Percentiles rank a stretch among this genome's conserved stretches.
Conservation (phyloP, 2,888 invertebrate genomes). For the Merodon equestris region DNA sequence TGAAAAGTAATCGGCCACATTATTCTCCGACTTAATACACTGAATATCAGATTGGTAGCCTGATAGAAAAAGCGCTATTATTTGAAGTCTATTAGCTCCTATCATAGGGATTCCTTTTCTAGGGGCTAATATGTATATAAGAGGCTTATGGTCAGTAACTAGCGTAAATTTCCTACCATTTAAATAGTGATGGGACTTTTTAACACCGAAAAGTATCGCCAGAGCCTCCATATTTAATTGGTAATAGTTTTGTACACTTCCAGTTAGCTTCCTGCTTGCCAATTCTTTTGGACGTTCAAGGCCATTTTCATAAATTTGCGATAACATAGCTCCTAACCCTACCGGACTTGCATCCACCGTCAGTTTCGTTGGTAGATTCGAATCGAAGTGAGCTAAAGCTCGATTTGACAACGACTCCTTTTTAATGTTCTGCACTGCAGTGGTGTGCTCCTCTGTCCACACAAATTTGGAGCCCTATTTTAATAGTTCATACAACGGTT, state of each 20-base stretch:
- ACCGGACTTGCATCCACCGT: too few species aligned
- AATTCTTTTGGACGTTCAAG: conserved; percentile 61
- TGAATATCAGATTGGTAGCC: too few species aligned
- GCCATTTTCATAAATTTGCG: too few species aligned
- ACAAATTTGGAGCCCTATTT: neutral
- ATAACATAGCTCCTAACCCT: too few species aligned
- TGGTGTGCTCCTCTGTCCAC: neutral
- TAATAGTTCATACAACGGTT: neutral
- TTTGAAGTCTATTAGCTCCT: conserved; percentile 66
- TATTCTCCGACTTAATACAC: too few species aligned
- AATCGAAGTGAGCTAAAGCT: too few species aligned
- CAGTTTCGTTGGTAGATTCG: too few species aligned
- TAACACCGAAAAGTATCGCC: too few species aligned
- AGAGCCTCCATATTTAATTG: too few species aligned
- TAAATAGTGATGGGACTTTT: too few species aligned
- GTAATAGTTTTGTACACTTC: conserved; percentile 69
- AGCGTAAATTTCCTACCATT: conserved; percentile 15
- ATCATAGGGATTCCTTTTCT: conserved; percentile 71
- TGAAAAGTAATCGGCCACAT: too few species aligned
- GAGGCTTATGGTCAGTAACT: conserved; percentile 16
- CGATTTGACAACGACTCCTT: neutral
- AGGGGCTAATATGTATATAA: conserved; percentile 54
- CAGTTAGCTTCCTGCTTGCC: conserved; percentile 72
- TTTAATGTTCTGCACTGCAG: neutral
- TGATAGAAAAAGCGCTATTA: neutral